Base-by-base conservation (phyloP, 2,797 vertebrate species). In the Otolemur crassicaudatus region DNA sequence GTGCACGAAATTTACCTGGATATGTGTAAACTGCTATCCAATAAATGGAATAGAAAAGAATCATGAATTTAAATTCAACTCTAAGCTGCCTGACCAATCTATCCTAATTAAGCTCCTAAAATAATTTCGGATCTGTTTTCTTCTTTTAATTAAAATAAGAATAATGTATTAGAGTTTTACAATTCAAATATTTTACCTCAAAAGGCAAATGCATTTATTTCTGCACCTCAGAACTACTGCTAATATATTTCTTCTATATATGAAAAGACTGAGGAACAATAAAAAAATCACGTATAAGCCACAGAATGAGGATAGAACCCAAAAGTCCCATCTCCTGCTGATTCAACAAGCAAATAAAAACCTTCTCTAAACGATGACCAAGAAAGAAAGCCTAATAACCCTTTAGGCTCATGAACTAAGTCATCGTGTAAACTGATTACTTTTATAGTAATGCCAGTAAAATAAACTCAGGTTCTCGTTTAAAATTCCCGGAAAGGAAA, bases 121-220 rank as follows among this genome's bases (percentile, higher is more conserved):
- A 91, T 92, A 16, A 83, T 80, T 73, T 88, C 58, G 7, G 56
- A 20, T 27, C 29, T 83, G 2, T 75, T 94, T 94, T 75, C 37
- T 17, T 90, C 37, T 3, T 49, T 91, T 82, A 79, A 97, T 93
- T 94, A 91, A 91, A 82, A 96, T 31, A 96, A 49, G 46, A 96
- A 49, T 93, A 82, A 60, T 63, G 40, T 70, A 56, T 14, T 37
- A 77, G 17, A 20, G 17, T 67, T 96, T 92, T 94, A 69, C 34
- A 29, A 60, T 79, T 93, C 76, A 91, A 93, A 87, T 88, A 84
- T 86, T 87, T 91, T 76, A 56, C 37, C 31, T 0, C 5, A 67
- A 46, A 40, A 67, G 56, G 63, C 23, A 93, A 91, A 56, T 40
- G 40, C 23, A 80, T 60, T 92, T 77, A 80, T 58, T 87, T 96